A percentile compares a stretch with the other conserved stretches of the same genome.
Evolutionary conservation across 2,797 vertebrate genomes (phyloP).

Genomic region (Tenualosa ilisha): DNA sequence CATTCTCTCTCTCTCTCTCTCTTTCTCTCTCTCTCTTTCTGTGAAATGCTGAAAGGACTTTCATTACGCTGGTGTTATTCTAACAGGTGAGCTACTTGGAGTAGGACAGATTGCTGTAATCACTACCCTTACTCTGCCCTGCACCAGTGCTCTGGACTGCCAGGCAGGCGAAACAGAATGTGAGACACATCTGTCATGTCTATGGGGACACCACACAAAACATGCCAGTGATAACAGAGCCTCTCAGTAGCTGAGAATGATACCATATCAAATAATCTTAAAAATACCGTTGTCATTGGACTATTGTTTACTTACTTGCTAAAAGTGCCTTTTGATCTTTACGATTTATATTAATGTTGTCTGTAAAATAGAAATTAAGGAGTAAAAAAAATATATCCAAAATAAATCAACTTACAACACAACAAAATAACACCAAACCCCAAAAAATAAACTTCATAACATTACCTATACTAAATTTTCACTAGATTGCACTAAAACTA

Average conservation of each 20-base stretch:
- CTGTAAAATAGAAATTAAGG: neutral
- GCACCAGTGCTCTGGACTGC: neutral
- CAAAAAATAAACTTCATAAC: neutral
- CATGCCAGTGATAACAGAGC: neutral
- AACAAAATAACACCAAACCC: neutral
- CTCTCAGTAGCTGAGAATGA: neutral
- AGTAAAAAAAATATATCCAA: neutral
- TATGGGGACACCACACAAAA: neutral
- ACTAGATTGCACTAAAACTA: neutral
- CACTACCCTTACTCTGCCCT: neutral
- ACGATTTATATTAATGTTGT: neutral
- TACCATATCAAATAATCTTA: neutral
- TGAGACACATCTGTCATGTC: neutral
- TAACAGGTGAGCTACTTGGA: neutral
- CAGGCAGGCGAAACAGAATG: neutral
- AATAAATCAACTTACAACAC: neutral
- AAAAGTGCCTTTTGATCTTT: neutral
- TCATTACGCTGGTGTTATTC: conserved; percentile 32
- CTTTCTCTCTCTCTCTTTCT: conserved; percentile 19
- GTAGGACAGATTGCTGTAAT: neutral
- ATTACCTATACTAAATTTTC: neutral
- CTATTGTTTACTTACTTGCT: neutral
- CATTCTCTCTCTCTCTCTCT: neutral
- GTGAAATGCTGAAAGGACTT: conserved; percentile 38
- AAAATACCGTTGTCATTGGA: neutral